These are phyloP conservation scores for Schmidtea mediterranea DNA, from an alignment of 1,140 invertebrate genomes.

Conservation along the genomic window DNA sequence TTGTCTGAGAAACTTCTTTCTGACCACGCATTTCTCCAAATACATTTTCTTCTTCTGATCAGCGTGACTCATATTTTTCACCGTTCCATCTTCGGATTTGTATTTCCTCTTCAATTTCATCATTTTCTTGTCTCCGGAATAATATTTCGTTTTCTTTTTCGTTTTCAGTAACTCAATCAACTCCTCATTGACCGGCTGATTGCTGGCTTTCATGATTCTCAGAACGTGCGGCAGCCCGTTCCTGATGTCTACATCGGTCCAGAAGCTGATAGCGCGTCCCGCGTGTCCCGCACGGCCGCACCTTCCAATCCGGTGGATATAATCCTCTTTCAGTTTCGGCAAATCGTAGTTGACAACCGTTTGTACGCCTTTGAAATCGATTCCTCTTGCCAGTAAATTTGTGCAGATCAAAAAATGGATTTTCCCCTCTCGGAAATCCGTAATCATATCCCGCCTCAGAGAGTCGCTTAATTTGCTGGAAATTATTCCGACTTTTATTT, in stretches of 20 bases:
- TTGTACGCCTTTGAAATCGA: slow-evolving; percentile 88
- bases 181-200: no score
- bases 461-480: slow-evolving; percentile 6
- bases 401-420: slow-evolving; percentile 90
- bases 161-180: no score
- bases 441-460: slow-evolving; percentile 58
- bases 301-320: slow-evolving; percentile 68
- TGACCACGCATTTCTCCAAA: no score
- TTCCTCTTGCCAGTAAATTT: slow-evolving; percentile 76
- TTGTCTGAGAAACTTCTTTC: no score
- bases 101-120: no score
- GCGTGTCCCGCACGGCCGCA: slow-evolving; percentile 65
- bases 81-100: no score
- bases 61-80: no score
- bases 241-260: slow-evolving; percentile 53
- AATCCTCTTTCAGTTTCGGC: slow-evolving; percentile 60
- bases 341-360: slow-evolving; percentile 93
- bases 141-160: no score
- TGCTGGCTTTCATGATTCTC: no score
- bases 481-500: not conserved
- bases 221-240: slow-evolving; percentile 23
- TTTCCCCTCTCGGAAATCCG: slow-evolving; percentile 58
- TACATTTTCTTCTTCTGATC: no score
- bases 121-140: no score
- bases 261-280: slow-evolving; percentile 72